Conservation (phyloP, 2,888 invertebrate genomes). For the Ichneumoninae sp. region DNA sequence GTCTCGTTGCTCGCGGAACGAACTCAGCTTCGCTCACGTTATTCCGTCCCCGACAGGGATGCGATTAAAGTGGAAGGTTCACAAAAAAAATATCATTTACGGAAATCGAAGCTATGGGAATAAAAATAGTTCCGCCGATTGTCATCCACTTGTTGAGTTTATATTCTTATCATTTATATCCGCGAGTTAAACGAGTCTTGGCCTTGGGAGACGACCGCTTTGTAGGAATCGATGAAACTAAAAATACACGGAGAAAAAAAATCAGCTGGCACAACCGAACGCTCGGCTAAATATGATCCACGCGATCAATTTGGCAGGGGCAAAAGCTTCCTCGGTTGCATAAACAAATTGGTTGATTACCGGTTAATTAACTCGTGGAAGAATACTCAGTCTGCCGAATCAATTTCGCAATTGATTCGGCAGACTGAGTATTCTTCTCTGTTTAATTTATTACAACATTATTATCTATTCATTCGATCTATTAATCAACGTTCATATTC, state of each 20-base stretch:
- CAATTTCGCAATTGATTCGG: too few species aligned
- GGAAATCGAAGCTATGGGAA: not conserved
- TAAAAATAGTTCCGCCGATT: not conserved
- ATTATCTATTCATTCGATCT: too few species aligned
- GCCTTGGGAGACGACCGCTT: not conserved
- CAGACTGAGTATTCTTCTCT: too few species aligned
- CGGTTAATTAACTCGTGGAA: too few species aligned
- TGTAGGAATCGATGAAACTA: not conserved
- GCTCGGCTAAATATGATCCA: too few species aligned
- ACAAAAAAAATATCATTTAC: not conserved
- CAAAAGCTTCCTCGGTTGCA: too few species aligned
- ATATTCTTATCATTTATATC: not conserved
- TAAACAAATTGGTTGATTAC: too few species aligned
- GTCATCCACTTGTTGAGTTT: not conserved
- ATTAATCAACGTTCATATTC: too few species aligned
- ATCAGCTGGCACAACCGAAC: not conserved
- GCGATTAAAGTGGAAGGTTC: not conserved
- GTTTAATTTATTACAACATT: too few species aligned
- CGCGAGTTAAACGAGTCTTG: not conserved
- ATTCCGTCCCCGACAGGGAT: not conserved
- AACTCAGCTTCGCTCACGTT: slow-evolving; percentile 27
- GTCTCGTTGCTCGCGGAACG: slow-evolving; percentile 21
- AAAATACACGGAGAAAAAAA: not conserved
- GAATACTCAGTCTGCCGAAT: too few species aligned
- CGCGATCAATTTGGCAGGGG: too few species aligned